Percentiles rank a stretch among this genome's conserved stretches.
These are phyloP conservation scores for Argopecten irradians DNA, from an alignment of 1,140 invertebrate genomes.

Conservation along the genomic window DNA sequence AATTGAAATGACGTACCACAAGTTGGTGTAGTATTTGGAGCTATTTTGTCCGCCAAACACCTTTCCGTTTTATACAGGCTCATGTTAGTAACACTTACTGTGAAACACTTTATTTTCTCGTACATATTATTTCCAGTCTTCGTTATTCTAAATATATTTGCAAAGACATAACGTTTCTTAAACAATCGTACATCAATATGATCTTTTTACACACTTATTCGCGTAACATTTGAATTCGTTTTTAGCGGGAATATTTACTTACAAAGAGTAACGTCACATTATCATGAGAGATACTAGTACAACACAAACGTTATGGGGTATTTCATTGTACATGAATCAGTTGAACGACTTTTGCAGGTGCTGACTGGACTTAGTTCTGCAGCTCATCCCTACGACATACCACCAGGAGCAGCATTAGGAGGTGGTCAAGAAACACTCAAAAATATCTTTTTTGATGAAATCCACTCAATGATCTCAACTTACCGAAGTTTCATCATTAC, in stretches of 20 bases:
- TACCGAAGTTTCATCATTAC: slow-evolving; percentile 52
- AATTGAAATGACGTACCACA: not conserved
- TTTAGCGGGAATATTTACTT: not conserved
- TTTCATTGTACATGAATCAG: not conserved
- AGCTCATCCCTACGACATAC: slow-evolving; percentile 43
- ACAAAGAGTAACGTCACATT: not conserved
- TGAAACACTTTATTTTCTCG: no score
- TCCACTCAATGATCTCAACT: not conserved
- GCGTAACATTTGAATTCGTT: not conserved
- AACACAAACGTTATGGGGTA: not conserved
- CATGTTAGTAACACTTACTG: not conserved
- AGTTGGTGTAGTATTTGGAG: not conserved
- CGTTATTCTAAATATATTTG: no score
- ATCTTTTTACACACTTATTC: no score
- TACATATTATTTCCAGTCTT: no score
- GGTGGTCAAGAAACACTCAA: slow-evolving; percentile 40
- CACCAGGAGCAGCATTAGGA: slow-evolving; percentile 20
- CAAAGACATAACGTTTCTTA: no score
- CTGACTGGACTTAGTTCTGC: slow-evolving; percentile 24
- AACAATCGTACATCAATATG: no score
- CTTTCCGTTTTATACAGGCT: not conserved
- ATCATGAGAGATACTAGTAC: no score
- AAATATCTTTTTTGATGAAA: slow-evolving; percentile 30
- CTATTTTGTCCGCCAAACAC: not conserved
- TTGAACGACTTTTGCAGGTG: slow-evolving; percentile 24